Evolutionary conservation across 2,113 vertebrate genomes (phyloP).

Genomic region (Eulemur macaco): DNA sequence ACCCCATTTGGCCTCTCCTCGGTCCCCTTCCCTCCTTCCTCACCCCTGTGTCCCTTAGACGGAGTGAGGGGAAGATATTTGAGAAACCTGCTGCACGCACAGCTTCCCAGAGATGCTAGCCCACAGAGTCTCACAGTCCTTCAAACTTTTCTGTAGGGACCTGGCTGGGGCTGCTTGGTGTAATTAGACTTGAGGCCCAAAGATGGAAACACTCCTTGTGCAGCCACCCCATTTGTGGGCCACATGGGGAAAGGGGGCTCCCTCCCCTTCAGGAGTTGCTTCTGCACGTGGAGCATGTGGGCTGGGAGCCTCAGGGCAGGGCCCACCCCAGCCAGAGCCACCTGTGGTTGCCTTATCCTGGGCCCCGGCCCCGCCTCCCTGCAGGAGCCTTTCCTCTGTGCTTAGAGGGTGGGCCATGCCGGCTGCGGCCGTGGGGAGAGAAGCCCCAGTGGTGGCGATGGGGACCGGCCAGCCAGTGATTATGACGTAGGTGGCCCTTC

Average conservation of each 20-base stretch:
- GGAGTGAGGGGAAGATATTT: rapidly evolving
- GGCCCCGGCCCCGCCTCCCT: too few species aligned
- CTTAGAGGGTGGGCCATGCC: not conserved
- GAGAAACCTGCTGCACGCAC: not conserved
- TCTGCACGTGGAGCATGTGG: not conserved
- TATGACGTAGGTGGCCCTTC: not conserved
- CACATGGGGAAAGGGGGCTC: not conserved
- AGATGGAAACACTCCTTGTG: not conserved
- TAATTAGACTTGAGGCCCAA: not conserved
- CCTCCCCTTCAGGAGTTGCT: not conserved
- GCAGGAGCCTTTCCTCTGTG: not conserved
- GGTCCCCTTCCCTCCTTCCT: not conserved
- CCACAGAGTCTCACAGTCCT: not conserved
- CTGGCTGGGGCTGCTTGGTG: not conserved
- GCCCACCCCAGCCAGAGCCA: not conserved
- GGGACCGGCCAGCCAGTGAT: not conserved
- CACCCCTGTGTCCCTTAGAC: not conserved
- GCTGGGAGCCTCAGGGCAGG: not conserved
- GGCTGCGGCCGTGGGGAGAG: not conserved
- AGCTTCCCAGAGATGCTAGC: not conserved
- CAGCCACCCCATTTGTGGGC: not conserved
- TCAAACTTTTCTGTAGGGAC: not conserved
- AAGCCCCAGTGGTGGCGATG: not conserved
- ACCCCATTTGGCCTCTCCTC: not conserved
- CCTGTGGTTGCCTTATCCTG: not conserved